Evolutionary conservation across 2,113 vertebrate genomes (phyloP).

Genomic region (Arvicanthis niloticus): DNA sequence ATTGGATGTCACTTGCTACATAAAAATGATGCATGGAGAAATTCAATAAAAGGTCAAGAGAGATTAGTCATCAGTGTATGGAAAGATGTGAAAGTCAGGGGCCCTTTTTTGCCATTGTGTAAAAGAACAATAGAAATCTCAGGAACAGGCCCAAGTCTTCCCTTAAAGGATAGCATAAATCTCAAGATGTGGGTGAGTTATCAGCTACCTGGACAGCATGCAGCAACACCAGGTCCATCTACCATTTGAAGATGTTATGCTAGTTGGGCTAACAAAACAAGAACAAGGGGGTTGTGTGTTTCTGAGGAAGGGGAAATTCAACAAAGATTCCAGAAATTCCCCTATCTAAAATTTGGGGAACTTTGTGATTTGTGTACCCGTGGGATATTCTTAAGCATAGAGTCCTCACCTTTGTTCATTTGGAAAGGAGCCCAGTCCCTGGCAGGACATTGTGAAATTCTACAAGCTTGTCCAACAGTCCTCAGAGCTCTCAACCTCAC

Average conservation of each 20-base stretch:
- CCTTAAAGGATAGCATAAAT: slow-evolving; percentile 5
- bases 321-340: neutral
- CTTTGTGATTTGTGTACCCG: neutral
- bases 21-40: slow-evolving; percentile 66
- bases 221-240: neutral
- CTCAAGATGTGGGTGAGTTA: neutral
- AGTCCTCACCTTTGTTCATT: neutral
- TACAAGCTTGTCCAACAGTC: neutral
- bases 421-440: neutral
- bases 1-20: slow-evolving; percentile 45
- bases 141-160: neutral
- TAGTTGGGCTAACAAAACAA: neutral
- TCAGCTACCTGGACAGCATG: neutral
- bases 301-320: neutral
- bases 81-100: slow-evolving; percentile 45
- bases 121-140: slow-evolving; percentile 32
- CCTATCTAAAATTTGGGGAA: neutral
- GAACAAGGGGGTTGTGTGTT: neutral
- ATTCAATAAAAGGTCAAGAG: slow-evolving; percentile 64
- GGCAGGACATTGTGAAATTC: neutral
- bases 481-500: neutral
- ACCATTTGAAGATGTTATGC: neutral
- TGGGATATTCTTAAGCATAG: neutral
- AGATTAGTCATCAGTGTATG: slow-evolving; percentile 64
- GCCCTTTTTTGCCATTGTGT: slow-evolving; percentile 1